phyloP scores from a whole-genome alignment of 1,140 invertebrate species.

The Armadillidium nasatum region DNA sequence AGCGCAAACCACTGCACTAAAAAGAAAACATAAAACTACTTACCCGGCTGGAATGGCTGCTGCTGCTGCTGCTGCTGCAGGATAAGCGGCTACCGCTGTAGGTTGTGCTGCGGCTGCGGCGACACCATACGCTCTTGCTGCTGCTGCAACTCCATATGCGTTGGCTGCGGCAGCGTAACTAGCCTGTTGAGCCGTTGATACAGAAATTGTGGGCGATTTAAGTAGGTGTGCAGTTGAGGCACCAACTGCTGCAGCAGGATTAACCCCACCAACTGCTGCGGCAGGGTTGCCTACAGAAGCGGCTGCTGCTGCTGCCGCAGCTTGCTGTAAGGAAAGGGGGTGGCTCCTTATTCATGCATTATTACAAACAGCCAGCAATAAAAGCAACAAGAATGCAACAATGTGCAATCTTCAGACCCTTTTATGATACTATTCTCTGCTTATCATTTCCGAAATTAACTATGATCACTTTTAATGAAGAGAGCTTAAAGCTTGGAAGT shows the following conservation, averaged over 20 bases:
- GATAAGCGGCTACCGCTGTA: constrained; percentile 57
- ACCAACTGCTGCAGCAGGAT: constrained; percentile 58
- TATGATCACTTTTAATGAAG: no score
- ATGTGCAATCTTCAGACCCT: constrained; percentile 26
- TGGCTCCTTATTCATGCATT: constrained; percentile 42
- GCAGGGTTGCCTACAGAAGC: constrained; percentile 53
- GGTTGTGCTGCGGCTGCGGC: constrained; percentile 60
- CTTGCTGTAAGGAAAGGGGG: constrained; percentile 45
- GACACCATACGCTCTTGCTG: constrained; percentile 67
- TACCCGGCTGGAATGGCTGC: constrained; percentile 64
- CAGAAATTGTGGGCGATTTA: constrained; percentile 51
- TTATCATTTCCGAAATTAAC: no score
- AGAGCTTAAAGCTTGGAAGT: no score
- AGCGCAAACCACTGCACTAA: background rate
- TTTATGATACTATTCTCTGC: no score
- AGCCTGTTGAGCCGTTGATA: constrained; percentile 61
- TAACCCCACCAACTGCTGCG: constrained; percentile 63
- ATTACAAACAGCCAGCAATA: constrained; percentile 27
- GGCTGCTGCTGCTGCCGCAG: constrained; percentile 43
- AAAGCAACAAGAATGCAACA: constrained; percentile 39
- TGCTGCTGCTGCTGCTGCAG: constrained; percentile 57
- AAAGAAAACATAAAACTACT: constrained; percentile 45
- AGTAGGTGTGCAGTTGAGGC: constrained; percentile 53
- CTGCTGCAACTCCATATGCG: constrained; percentile 68
- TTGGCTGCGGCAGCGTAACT: constrained; percentile 65